Evolutionary conservation across 2,888 invertebrate genomes (phyloP), one percentile per base, ranked within the genome.

Genomic region (Apotomis capreana): DNA sequence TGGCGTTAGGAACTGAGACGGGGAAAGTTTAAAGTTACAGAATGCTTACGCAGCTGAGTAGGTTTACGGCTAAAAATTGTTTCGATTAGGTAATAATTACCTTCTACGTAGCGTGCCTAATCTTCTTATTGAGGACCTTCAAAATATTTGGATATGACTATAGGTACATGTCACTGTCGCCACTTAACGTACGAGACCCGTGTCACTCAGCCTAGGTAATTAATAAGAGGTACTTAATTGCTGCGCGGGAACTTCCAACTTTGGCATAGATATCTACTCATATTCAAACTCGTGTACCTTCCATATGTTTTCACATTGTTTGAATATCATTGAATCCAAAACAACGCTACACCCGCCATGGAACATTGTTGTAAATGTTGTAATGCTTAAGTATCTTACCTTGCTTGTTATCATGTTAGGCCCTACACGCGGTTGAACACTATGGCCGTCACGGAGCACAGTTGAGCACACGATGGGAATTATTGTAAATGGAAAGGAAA

Each of bases 401-500:
- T 55, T 49, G 36, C 49, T 15, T 46, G 12, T 37, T 61, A 60
- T 55, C 59, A 40, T 44, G n/a, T 59, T 55, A 37, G 46, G 36
- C 58, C 51, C 49, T 58, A 12, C 5, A 4, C 46, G 4, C 40
- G 15, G 44, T 44, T 60, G 40, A 60, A 60, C 26, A 37, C 12
- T 12, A 58, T 37, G 12, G n/a, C 5, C 40, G 40, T 40, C 40
- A 40, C 1, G 26, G 26, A 55, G 55, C 15, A 15, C 3, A 55
- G 55, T 37, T 3, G 58, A 58, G 15, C 10, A 8, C 12, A 46
- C n/a, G 44, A 46, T 55, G 40, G n/a, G 55, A 6, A 57, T 37
- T 51, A 57, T 37, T 51, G 37, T 55, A 71, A 70, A 57, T 62
- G 26, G 26, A 57, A 55, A 62, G 71, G 71, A 71, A 67, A 70